phyloP scores from a whole-genome alignment of 2,888 invertebrate species.

The Campoletis raptor region DNA sequence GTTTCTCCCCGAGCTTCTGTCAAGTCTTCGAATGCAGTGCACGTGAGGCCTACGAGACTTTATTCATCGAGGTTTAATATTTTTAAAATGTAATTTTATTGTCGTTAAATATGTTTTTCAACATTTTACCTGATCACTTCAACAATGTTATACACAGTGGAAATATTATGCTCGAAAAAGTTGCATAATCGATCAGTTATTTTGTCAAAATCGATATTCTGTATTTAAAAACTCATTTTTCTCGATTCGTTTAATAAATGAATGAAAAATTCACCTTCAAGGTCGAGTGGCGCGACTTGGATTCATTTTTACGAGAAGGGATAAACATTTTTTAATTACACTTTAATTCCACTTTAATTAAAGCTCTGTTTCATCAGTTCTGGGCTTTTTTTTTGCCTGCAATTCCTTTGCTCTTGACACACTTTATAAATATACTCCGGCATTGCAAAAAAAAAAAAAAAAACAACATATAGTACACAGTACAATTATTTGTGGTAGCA shows the following conservation, averaged over 20 bases:
- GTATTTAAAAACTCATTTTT: not conserved
- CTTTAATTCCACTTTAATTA: constrained; percentile 15
- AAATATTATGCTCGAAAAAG: not conserved
- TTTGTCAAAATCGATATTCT: not conserved
- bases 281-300: constrained; percentile 52
- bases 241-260: not conserved
- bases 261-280: not conserved
- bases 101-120: not conserved
- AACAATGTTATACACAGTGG: not conserved
- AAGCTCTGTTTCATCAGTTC: constrained; percentile 30
- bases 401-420: constrained; percentile 11
- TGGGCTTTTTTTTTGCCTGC: constrained; percentile 51
- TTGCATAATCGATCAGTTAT: not conserved
- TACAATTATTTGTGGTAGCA: constrained; percentile 27
- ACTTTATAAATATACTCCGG: not conserved
- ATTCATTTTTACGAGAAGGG: not conserved
- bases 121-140: not conserved
- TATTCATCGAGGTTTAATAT: not conserved
- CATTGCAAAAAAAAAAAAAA: not conserved
- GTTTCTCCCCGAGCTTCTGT: constrained; percentile 1
- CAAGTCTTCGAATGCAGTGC: constrained; percentile 18
- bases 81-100: not conserved
- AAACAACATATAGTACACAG: constrained; percentile 7
- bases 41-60: not conserved
- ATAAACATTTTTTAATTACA: constrained; percentile 2